These are phyloP conservation scores for Parapsyche elsis DNA, from an alignment of 1,140 invertebrate species.

Conservation along the genomic window DNA sequence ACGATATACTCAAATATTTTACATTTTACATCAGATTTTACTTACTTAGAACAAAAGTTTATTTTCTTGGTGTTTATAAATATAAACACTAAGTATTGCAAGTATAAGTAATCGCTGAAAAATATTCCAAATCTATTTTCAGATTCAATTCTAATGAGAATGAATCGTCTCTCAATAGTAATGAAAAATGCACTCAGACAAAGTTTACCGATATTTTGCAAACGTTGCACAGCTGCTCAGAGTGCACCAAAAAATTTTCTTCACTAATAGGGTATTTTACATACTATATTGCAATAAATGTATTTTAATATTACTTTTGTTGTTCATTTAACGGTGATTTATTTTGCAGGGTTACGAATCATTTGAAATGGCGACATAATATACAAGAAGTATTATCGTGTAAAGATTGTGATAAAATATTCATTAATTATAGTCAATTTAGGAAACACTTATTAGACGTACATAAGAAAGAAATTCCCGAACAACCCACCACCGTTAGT, in stretches of 20 bases:
- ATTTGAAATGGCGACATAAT: conserved; percentile 44
- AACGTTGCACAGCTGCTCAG: conserved; percentile 42
- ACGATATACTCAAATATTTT: too few species aligned
- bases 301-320: conserved; percentile 1
- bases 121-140: conserved; percentile 10
- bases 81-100: not conserved
- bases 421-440: conserved; percentile 11
- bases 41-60: too few species aligned
- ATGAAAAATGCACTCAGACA: conserved; percentile 50
- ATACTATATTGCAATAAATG: not conserved
- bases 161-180: conserved; percentile 15
- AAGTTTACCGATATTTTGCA: conserved; percentile 28
- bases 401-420: conserved; percentile 47
- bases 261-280: conserved; percentile 31
- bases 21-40: too few species aligned
- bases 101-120: too few species aligned
- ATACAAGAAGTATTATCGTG: conserved; percentile 32
- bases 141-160: not conserved
- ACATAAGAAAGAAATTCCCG: conserved; percentile 31
- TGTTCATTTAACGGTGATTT: not conserved
- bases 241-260: conserved; percentile 46
- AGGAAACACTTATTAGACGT: conserved; percentile 44
- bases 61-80: too few species aligned
- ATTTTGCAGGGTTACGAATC: conserved; percentile 41
- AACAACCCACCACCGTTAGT: conserved; percentile 32